Evolutionary conservation across 1,140 invertebrate genomes (phyloP).

Genomic region (Aphelinus certus): DNA sequence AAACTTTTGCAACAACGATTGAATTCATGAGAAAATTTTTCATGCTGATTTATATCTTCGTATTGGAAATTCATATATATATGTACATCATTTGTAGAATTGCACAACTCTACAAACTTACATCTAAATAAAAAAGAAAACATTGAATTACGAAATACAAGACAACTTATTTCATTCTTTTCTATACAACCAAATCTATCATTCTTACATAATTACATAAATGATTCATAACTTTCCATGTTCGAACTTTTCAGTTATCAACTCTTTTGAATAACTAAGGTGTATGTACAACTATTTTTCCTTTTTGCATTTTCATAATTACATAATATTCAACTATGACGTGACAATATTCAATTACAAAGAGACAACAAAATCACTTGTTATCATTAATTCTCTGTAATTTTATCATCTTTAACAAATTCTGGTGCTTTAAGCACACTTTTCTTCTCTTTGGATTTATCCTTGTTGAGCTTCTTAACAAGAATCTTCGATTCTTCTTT

Average conservation of each 20-base stretch:
- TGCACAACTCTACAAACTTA: slow-evolving; percentile 22
- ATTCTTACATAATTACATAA: slow-evolving; percentile 36
- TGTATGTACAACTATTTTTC: slow-evolving; percentile 37
- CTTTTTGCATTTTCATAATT: slow-evolving; percentile 16
- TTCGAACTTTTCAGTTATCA: slow-evolving; percentile 20
- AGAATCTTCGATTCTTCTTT: slow-evolving; percentile 18
- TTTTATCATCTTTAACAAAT: slow-evolving; percentile 26
- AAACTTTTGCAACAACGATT: slow-evolving; percentile 33
- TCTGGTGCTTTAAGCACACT: neutral
- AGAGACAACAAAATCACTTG: slow-evolving; percentile 12
- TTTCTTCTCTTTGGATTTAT: slow-evolving; percentile 18
- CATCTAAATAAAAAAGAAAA: slow-evolving; percentile 27
- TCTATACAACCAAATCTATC: slow-evolving; percentile 32
- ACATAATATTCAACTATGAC: slow-evolving; percentile 31
- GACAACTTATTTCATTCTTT: slow-evolving; percentile 24
- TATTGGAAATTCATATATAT: slow-evolving; percentile 34
- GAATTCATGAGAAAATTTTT: slow-evolving; percentile 31
- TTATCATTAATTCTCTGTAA: slow-evolving; percentile 15
- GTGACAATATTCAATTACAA: neutral
- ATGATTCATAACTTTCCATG: slow-evolving; percentile 22
- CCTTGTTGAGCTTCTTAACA: slow-evolving; percentile 19
- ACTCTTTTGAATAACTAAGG: slow-evolving; percentile 24
- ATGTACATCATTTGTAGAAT: slow-evolving; percentile 36
- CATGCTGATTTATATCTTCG: slow-evolving; percentile 31
- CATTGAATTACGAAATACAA: slow-evolving; percentile 28